phyloP scores from a whole-genome alignment of 2,113 vertebrate genomes.

The Cryptotis parvus region DNA sequence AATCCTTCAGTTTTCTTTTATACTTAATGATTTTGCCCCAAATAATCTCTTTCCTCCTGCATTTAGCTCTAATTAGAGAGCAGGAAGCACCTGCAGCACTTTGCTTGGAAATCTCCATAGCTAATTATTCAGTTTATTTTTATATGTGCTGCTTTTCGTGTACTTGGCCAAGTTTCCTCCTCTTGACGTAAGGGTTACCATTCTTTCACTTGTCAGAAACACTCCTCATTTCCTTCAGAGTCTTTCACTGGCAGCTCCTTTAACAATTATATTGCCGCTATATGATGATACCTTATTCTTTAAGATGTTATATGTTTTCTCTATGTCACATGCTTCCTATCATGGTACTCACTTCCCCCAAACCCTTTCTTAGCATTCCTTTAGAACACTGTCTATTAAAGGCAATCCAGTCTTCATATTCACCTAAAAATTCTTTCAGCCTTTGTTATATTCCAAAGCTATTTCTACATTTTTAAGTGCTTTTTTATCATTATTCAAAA shows the following conservation, averaged over 20 bases:
- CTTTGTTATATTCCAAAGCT: not conserved
- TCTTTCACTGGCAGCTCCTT: not conserved
- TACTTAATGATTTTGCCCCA: not conserved
- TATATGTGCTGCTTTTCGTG: not conserved
- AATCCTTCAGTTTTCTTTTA: not conserved
- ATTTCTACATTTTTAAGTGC: not conserved
- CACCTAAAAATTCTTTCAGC: not conserved
- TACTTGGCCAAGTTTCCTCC: not conserved
- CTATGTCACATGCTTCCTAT: too few species aligned
- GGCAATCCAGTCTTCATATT: not conserved
- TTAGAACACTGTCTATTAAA: not conserved
- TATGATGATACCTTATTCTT: not conserved
- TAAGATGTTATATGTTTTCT: not conserved
- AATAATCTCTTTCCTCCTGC: not conserved
- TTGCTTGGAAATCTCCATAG: not conserved
- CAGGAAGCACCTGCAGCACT: not conserved
- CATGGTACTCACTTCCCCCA: not conserved
- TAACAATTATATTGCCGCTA: not conserved
- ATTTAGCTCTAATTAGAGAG: not conserved
- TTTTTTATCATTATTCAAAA: not conserved
- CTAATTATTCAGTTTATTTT: not conserved
- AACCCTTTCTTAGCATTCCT: not conserved
- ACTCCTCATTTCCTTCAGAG: not conserved
- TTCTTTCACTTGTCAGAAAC: not conserved
- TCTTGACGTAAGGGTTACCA: not conserved